These are phyloP conservation scores for Mugil cephalus DNA, from an alignment of 2,113 vertebrate species.

Conservation along the genomic window DNA sequence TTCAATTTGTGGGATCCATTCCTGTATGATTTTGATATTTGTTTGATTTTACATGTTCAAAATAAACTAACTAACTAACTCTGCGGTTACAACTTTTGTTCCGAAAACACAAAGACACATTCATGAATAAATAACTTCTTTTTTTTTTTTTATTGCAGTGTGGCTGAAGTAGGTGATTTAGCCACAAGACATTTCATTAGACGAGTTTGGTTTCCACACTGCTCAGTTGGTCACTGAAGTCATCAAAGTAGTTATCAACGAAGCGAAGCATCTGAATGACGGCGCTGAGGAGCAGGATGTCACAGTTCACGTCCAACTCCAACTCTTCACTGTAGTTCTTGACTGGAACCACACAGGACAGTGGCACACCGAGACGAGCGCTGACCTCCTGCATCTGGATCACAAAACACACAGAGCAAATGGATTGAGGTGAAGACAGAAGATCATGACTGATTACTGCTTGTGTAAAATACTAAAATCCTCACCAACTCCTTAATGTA, in stretches of 20 bases:
- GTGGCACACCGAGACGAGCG: constrained; percentile 30
- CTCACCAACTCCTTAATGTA: constrained; percentile 55
- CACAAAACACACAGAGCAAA: not conserved
- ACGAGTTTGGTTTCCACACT: not conserved
- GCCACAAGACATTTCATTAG: too few relatives aligned
- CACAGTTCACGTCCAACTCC: constrained; percentile 62
- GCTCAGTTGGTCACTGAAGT: constrained; percentile 30
- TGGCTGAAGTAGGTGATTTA: too few relatives aligned
- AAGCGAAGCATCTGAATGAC: constrained; percentile 59
- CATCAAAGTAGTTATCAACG: constrained; percentile 57
- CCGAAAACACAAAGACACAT: too few relatives aligned
- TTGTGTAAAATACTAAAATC: not conserved
- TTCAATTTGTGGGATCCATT: too few relatives aligned
- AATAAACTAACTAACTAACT: too few relatives aligned
- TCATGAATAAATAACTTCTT: too few relatives aligned
- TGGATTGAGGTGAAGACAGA: not conserved
- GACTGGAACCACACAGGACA: constrained; percentile 62
- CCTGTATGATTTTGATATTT: too few relatives aligned
- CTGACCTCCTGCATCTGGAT: constrained; percentile 49
- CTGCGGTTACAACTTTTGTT: too few relatives aligned
- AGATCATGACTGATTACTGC: too few relatives aligned
- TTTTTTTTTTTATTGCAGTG: too few relatives aligned
- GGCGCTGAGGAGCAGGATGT: constrained; percentile 72
- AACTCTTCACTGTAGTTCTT: constrained; percentile 79
- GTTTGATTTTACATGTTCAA: too few relatives aligned